These are phyloP conservation scores for Chroicocephalus ridibundus DNA, from an alignment of 2,113 vertebrate species.

Conservation along the genomic window DNA sequence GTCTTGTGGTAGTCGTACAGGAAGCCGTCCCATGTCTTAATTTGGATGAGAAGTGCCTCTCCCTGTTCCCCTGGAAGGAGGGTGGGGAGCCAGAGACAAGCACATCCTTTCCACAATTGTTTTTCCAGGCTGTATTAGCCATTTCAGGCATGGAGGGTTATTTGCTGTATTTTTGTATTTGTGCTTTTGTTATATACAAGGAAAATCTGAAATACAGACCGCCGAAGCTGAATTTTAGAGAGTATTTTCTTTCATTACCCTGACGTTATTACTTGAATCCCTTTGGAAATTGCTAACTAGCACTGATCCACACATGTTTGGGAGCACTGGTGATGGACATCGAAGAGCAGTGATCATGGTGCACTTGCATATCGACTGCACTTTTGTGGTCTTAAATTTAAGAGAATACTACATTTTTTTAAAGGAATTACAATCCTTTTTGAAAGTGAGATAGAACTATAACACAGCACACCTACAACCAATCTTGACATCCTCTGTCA, in stretches of 20 bases:
- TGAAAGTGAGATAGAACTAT: neutral
- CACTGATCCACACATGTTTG: neutral
- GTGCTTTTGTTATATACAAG: neutral
- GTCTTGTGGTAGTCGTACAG: neutral
- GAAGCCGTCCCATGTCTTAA: neutral
- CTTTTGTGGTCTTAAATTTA: neutral
- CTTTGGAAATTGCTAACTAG: neutral
- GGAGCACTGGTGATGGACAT: neutral
- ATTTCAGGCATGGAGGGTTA: neutral
- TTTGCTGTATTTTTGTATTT: neutral
- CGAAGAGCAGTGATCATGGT: neutral
- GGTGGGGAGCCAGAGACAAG: conserved; percentile 14
- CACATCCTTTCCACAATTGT: conserved; percentile 32
- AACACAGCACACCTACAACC: accelerated
- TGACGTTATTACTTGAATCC: neutral
- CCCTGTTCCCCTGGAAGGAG: conserved; percentile 43
- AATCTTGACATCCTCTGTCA: neutral
- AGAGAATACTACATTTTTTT: neutral
- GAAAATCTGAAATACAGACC: neutral
- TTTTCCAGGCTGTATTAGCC: neutral
- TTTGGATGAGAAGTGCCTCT: conserved; percentile 46
- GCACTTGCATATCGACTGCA: too few relatives aligned
- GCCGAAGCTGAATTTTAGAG: neutral
- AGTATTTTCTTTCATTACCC: neutral
- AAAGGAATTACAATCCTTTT: neutral